These are phyloP conservation scores for Meleagris gallopavo DNA, from an alignment of 2,113 vertebrate genomes.

Conservation along the genomic window DNA sequence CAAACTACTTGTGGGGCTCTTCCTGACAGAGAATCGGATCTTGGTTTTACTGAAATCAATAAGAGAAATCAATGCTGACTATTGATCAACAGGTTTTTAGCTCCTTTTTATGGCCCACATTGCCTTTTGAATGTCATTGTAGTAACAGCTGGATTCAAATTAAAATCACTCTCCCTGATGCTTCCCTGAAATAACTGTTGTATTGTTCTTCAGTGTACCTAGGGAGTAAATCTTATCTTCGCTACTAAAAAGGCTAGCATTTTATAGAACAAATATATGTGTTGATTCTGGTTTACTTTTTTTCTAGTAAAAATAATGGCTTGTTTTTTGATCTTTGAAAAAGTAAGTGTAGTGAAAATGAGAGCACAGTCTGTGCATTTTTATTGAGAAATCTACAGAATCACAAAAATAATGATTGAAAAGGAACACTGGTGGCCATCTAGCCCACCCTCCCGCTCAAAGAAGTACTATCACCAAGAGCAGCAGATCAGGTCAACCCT, in stretches of 20 bases:
- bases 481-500: not conserved
- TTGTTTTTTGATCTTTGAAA: slow-evolving; percentile 1
- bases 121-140: slow-evolving; percentile 5
- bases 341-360: not conserved
- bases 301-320: not conserved
- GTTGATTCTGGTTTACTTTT: not conserved
- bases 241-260: not conserved
- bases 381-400: not conserved
- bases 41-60: slow-evolving; percentile 10
- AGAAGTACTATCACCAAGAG: not conserved
- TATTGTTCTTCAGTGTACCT: not conserved
- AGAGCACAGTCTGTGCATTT: not conserved
- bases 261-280: not conserved
- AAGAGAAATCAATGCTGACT: slow-evolving; percentile 28
- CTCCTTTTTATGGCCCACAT: slow-evolving; percentile 2
- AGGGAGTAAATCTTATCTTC: not conserved
- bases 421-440: not conserved
- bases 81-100: slow-evolving; percentile 10
- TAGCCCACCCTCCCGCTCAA: not conserved
- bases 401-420: not conserved
- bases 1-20: not conserved
- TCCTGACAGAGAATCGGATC: slow-evolving; percentile 1
- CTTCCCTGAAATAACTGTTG: not conserved
- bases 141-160: slow-evolving; percentile 7
- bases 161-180: not conserved